Conservation (phyloP, 2,113 vertebrate species). For the Coracopsis vasa region DNA sequence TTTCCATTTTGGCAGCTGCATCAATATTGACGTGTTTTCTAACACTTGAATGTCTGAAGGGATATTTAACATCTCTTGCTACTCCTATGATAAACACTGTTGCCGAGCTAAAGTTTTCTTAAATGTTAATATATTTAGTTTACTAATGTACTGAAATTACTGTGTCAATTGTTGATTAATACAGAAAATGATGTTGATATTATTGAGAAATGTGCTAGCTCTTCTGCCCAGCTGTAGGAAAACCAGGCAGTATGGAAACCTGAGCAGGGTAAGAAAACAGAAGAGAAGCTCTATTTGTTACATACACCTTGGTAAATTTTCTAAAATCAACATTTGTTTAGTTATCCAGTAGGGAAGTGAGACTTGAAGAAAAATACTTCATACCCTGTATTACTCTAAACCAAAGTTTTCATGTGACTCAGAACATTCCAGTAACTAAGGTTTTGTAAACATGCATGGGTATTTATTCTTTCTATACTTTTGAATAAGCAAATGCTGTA, state of each 20-base stretch:
- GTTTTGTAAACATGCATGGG: not conserved
- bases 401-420: not conserved
- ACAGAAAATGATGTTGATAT: not conserved
- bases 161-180: not conserved
- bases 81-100: not conserved
- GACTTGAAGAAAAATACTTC: not conserved
- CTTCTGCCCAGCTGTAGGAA: not conserved
- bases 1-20: conserved; percentile 13
- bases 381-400: not conserved
- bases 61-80: not conserved
- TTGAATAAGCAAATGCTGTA: not conserved
- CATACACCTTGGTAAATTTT: not conserved
- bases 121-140: not conserved
- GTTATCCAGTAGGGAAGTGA: not conserved
- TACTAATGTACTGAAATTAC: not conserved
- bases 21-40: conserved; percentile 23
- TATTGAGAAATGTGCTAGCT: not conserved
- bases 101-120: not conserved
- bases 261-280: not conserved
- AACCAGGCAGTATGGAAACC: not conserved
- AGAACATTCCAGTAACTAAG: not conserved
- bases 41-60: not conserved
- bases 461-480: not conserved
- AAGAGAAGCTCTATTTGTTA: not conserved
- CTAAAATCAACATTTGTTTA: not conserved